Evolutionary conservation across 2,888 invertebrate species (phyloP).

Genomic region (Galerucella nymphaeae): DNA sequence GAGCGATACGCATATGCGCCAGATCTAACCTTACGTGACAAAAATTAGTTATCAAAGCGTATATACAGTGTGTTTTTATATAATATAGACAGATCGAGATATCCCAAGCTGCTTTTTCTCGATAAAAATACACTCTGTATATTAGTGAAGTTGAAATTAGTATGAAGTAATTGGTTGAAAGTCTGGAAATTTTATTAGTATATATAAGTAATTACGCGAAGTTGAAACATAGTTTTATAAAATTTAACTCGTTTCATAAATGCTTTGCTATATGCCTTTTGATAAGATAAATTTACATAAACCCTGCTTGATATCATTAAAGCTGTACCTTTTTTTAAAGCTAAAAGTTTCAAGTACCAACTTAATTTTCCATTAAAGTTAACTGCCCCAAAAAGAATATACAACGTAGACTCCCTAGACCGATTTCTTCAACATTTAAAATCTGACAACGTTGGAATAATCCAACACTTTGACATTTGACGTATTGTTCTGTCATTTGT

Average conservation of each 20-base stretch:
- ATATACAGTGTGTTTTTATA: too few relatives aligned
- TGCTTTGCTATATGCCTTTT: neutral
- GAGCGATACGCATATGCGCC: neutral
- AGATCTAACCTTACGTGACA: neutral
- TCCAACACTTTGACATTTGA: too few relatives aligned
- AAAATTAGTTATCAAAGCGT: neutral
- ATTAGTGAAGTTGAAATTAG: neutral
- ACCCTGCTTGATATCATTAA: neutral
- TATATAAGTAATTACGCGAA: neutral
- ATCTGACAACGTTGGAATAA: too few relatives aligned
- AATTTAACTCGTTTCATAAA: neutral
- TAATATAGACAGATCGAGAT: too few relatives aligned
- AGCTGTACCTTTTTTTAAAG: too few relatives aligned
- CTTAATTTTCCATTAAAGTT: too few relatives aligned
- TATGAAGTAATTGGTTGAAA: neutral
- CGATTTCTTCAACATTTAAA: too few relatives aligned
- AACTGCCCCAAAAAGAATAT: too few relatives aligned
- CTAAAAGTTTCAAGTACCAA: too few relatives aligned
- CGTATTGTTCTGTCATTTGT: too few relatives aligned
- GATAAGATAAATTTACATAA: neutral
- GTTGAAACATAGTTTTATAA: neutral
- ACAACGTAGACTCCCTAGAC: too few relatives aligned
- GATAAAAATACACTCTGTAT: neutral
- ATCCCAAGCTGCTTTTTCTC: too few relatives aligned
- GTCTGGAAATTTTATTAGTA: neutral